A percentile compares a stretch with the other conserved stretches of the same genome.
These are phyloP conservation scores for Stenolophus ochropezus DNA, from an alignment of 2,888 invertebrate genomes.

Conservation along the genomic window DNA sequence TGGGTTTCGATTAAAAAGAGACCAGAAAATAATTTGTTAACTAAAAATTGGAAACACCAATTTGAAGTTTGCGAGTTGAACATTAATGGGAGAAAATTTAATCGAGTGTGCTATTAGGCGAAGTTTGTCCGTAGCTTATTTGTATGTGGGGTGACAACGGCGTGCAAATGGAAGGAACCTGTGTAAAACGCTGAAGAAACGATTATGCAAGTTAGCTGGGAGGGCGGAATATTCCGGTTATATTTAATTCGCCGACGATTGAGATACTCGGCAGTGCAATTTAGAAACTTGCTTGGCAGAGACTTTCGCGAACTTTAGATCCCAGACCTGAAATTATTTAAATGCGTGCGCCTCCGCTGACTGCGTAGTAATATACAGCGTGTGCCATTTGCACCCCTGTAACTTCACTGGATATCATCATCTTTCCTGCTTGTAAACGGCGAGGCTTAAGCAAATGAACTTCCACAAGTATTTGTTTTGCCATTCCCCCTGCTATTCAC, in stretches of 20 bases:
- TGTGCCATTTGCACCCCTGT: constrained; percentile 2
- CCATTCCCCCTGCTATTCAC: not conserved
- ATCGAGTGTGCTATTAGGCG: not conserved
- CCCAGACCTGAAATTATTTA: constrained; percentile 57
- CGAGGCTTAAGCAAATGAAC: not conserved
- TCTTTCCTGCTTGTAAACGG: not conserved
- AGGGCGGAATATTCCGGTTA: constrained; percentile 51
- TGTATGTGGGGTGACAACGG: constrained; percentile 45
- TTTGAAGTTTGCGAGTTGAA: not conserved
- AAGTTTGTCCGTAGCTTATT: constrained; percentile 37
- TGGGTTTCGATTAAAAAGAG: no score
- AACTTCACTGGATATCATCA: not conserved
- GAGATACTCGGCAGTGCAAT: constrained; percentile 53
- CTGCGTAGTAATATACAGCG: constrained; percentile 25
- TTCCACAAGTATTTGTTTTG: not conserved
- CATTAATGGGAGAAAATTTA: not conserved
- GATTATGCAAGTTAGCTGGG: constrained; percentile 50
- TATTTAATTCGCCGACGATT: constrained; percentile 57
- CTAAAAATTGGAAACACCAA: not conserved
- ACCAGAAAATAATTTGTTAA: not conserved
- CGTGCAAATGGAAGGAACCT: constrained; percentile 38
- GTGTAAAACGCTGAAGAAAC: constrained; percentile 46
- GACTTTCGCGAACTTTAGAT: constrained; percentile 48
- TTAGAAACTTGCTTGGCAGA: constrained; percentile 53
- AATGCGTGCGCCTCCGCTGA: constrained; percentile 43